A percentile compares a stretch with the other conserved stretches of the same genome.
Conservation (phyloP, 2,113 vertebrate genomes). For the Callipepla squamata region DNA sequence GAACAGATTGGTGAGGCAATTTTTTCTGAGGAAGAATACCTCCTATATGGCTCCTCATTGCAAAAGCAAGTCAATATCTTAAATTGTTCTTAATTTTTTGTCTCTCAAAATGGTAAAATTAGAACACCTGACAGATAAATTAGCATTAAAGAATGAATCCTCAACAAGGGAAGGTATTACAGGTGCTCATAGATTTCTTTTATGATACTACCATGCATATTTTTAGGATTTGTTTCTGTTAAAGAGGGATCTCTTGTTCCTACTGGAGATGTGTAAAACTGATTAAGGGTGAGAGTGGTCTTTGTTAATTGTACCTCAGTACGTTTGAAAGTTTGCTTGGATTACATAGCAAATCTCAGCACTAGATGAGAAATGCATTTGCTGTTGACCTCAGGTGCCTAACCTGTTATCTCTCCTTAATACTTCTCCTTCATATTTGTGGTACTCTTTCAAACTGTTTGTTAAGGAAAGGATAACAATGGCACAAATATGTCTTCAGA, state of each 20-base stretch:
- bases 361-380: not conserved
- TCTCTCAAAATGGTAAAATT: slow-evolving; percentile 23
- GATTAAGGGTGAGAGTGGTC: not conserved
- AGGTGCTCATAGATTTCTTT: not conserved
- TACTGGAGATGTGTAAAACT: not conserved
- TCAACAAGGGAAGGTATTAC: not conserved
- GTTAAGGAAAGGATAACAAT: not conserved
- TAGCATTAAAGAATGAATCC: not conserved
- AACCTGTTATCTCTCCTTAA: not conserved
- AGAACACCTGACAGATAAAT: not conserved
- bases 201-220: not conserved
- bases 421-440: not conserved
- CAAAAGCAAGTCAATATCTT: not conserved
- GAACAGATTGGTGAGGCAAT: slow-evolving; percentile 26
- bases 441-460: slow-evolving; percentile 1
- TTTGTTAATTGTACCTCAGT: not conserved
- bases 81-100: not conserved
- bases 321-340: not conserved
- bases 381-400: not conserved
- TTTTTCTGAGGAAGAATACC: slow-evolving; percentile 10
- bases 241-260: not conserved
- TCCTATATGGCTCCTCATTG: not conserved
- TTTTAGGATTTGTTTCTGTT: not conserved
- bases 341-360: not conserved
- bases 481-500: not conserved